Evolutionary conservation across 2,797 vertebrate species (phyloP).

Genomic region (Rhynchotus rufescens): DNA sequence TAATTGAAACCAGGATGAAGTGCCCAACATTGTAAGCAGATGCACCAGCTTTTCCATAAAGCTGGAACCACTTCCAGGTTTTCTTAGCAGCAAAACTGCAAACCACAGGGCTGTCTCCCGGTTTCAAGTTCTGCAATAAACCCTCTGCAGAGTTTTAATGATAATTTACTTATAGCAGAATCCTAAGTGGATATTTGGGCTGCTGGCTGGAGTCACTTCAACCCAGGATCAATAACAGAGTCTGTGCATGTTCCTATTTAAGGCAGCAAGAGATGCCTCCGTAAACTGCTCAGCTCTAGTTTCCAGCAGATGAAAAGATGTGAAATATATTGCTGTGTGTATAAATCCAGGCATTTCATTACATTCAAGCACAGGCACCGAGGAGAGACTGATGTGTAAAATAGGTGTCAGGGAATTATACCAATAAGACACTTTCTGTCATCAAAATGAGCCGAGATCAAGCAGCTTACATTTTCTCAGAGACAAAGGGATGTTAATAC

Average conservation of each 20-base stretch:
- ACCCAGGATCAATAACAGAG: not conserved
- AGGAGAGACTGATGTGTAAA: not conserved
- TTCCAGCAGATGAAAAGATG: not conserved
- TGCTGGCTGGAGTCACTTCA: not conserved
- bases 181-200: not conserved
- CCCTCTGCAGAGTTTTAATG: not conserved
- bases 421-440: not conserved
- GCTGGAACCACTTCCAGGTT: not conserved
- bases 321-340: not conserved
- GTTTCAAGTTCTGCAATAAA: not conserved
- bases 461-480: not conserved
- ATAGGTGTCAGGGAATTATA: not conserved
- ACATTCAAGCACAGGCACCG: not conserved
- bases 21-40: not conserved
- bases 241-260: not conserved
- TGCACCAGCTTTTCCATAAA: not conserved
- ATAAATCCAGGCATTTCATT: conserved; percentile 12
- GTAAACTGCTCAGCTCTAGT: not conserved
- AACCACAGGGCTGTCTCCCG: not conserved
- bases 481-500: not conserved
- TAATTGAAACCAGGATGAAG: conserved; percentile 5
- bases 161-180: not conserved
- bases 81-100: not conserved
- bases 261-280: not conserved
- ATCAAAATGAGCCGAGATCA: not conserved